These are phyloP conservation scores for Avahi laniger DNA, from an alignment of 2,797 vertebrate species.

Conservation along the genomic window DNA sequence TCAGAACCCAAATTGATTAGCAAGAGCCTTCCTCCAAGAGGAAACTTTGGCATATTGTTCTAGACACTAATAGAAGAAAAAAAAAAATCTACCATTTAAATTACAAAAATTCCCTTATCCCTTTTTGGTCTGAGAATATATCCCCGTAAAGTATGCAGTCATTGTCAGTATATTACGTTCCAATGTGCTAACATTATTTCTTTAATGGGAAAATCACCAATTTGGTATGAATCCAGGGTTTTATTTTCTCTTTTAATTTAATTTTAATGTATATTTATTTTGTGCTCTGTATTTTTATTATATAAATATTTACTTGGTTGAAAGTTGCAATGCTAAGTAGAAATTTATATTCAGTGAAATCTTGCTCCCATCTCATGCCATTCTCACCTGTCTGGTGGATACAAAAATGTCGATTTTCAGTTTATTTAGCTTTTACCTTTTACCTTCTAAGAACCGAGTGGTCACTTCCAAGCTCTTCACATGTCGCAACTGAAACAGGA, in stretches of 20 bases:
- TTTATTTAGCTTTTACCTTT: background rate
- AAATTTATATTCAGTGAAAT: background rate
- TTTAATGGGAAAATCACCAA: background rate
- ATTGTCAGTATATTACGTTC: background rate
- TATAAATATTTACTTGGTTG: background rate
- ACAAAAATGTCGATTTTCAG: background rate
- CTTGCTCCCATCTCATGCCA: background rate
- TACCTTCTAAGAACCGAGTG: background rate
- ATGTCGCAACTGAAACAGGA: background rate
- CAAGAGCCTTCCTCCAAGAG: rapidly evolving
- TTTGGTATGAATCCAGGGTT: background rate
- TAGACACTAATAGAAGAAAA: background rate
- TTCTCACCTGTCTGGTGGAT: background rate
- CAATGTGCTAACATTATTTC: background rate
- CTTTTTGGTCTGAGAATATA: background rate
- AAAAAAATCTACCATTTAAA: background rate
- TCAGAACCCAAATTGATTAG: background rate
- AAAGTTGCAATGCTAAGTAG: background rate
- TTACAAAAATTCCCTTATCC: background rate
- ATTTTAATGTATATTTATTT: background rate
- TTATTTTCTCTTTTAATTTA: background rate
- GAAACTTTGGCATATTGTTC: background rate
- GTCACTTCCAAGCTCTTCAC: background rate
- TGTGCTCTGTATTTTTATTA: background rate
- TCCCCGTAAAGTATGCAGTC: background rate